Conservation (phyloP, 2,113 vertebrate species). For the Synodontis membranacea region DNA sequence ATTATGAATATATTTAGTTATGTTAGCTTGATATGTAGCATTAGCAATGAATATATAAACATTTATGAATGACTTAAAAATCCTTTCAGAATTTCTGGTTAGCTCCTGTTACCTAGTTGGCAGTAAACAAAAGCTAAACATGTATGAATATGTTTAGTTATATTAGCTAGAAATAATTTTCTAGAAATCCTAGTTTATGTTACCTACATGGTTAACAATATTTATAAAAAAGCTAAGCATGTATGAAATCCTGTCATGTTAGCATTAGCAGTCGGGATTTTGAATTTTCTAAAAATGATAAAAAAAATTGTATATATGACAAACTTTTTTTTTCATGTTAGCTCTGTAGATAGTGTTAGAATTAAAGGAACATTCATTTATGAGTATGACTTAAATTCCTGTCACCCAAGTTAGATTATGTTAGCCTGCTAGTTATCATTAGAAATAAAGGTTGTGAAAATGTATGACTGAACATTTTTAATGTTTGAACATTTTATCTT, state of each 20-base stretch:
- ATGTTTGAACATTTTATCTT: background rate
- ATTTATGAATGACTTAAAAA: background rate
- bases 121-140: background rate
- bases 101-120: background rate
- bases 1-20: background rate
- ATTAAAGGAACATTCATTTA: too few species aligned
- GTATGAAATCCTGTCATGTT: background rate
- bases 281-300: too few species aligned
- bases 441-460: background rate
- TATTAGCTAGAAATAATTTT: too few species aligned
- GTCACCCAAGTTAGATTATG: background rate
- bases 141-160: background rate
- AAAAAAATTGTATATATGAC: background rate
- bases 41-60: background rate
- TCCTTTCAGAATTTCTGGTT: background rate
- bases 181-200: background rate
- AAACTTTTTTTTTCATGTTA: background rate
- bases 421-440: background rate
- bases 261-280: background rate
- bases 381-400: background rate
- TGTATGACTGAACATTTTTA: too few species aligned
- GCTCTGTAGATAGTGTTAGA: background rate
- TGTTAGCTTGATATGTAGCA: background rate
- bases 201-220: background rate
- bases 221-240: background rate